Base-by-base conservation (phyloP, 2,797 vertebrate species). In the Semaprochilodus insignis region DNA sequence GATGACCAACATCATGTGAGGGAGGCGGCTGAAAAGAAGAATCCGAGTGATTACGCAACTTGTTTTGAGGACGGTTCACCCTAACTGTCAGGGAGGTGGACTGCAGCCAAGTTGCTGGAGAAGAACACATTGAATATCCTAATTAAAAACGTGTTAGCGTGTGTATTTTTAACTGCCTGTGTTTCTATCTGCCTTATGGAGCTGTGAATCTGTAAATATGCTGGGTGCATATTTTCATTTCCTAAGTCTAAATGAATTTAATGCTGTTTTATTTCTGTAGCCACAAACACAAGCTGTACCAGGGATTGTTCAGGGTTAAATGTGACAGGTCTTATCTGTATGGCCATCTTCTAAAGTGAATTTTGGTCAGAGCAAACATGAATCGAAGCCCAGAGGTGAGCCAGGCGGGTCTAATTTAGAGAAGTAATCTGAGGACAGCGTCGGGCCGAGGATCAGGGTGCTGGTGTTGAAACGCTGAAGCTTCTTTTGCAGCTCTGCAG, bases 341-440 rank as follows among this genome's bases (percentile, higher is more conserved):
- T 70, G 40, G 36, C 36, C 67, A 70, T 70, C 40, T 70, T 23
- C 23, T 48, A n/a, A 16, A 21, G 40, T 70, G 40, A 48, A n/a
- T 70, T 70, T n/a, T 13, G 40, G 36, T 70, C 67, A 23, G 67
- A 23, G 67, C 48, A 70, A 70, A 70, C 67, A 70, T 21, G 13
- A 70, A 48, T n/a, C 23, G 36, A 44, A n/a, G 67, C 36, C 67
- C 40, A 48, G 66, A 69, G 66, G 36, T n/a, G 36, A 69, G 66
- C 16, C 66, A 69, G 67, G n/a, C 11, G 40, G 40, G 67, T 44
- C 36, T 70, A 70, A 70, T 70, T 70, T 48, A 70, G 67, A 70
- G 67, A 48, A 70, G 67, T 70, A 48, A 70, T 23, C 36, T 23
- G 40, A 70, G 67, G 67, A 70, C 67, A 67, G 65, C 65, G 21